These are phyloP conservation scores for Mamestra configurata DNA, from an alignment of 1,140 invertebrate species.

Conservation along the genomic window DNA sequence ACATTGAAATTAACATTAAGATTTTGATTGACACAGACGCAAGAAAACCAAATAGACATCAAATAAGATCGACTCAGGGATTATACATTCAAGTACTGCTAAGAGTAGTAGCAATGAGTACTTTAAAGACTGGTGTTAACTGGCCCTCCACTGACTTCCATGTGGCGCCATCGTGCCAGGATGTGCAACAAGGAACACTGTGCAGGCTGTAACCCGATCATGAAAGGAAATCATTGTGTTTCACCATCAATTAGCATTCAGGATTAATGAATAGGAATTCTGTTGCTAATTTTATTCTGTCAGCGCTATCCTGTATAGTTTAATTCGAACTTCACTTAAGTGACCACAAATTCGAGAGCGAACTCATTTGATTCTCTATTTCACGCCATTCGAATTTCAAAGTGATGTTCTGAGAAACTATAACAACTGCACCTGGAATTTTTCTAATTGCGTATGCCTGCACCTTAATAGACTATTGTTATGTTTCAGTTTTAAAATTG, in stretches of 20 bases:
- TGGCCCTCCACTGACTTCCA: neutral
- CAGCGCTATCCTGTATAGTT: neutral
- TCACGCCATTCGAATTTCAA: too few relatives aligned
- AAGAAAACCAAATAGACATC: neutral
- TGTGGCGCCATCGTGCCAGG: conserved; percentile 19
- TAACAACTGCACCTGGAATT: too few relatives aligned
- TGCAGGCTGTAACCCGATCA: conserved; percentile 26
- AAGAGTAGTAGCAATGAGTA: neutral
- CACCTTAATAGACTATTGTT: too few relatives aligned
- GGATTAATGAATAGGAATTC: conserved; percentile 41
- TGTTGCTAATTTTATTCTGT: neutral
- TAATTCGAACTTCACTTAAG: neutral
- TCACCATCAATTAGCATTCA: conserved; percentile 24
- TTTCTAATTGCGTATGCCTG: too few relatives aligned
- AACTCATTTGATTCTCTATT: neutral
- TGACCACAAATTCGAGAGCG: neutral
- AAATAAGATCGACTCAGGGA: neutral
- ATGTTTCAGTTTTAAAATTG: too few relatives aligned
- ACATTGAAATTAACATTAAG: too few relatives aligned
- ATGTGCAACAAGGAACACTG: conserved; percentile 48
- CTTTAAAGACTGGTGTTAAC: neutral
- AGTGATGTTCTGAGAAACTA: too few relatives aligned
- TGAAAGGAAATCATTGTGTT: conserved; percentile 52
- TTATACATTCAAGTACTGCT: neutral
- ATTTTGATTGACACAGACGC: too few relatives aligned